Base-by-base conservation (phyloP, 2,888 invertebrate genomes). In the Papilio protenor region DNA sequence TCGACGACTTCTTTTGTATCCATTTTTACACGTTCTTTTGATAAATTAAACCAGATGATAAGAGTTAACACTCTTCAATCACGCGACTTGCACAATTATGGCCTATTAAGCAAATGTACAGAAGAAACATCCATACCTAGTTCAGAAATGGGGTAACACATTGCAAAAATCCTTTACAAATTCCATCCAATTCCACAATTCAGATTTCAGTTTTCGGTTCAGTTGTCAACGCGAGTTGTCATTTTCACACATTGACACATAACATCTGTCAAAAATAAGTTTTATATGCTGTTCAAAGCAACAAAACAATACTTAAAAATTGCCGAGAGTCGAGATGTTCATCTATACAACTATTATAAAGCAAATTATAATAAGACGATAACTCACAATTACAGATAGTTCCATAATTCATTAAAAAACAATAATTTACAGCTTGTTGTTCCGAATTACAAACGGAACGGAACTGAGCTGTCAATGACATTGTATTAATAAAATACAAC, bases 1-100 rank as follows among this genome's bases (percentile, higher is more conserved):
- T 96, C 96, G 52, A 93, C 94, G 78, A 95, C 95, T 84, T 96
- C 96, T 88, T 96, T 96, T 1, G 90, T 84, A 87, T 96, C 96
- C 96, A 96, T 96, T 82, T 84, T 86, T 75, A 47, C 21, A 45
- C n/a, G 14, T 40, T 45, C 12, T 21, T 14, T 27, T 4, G 4
- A 45, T 45, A 11, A 45, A n/a, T 66, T 66, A 40, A 3, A 11
- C 66, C n/a, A 66, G n/a, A 66, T 40, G 16, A 69, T 21, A 5
- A 16, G 10, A 21, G 12, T 12, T 27, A 4, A 45, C 4, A 3
- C 66, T 69, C 40, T 40, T 40, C 23, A 70, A 52, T 71, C 18
- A 23, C 12, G 12, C 45, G 21, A 21, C 12, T 45, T 10, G 2
- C 45, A 45, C 45, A 69, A 4, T 45, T 21, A 45, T 45, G 18